Evolutionary conservation across 2,113 vertebrate species (phyloP).

Genomic region (human): GRCh38 chr14:22923001-22923500

Average conservation of each 20-base stretch:
- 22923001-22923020: background rate
- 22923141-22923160: conserved; percentile 93
- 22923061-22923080: conserved; percentile 93
- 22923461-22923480: conserved; percentile 20
- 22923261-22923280: background rate
- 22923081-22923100: conserved; percentile 95
- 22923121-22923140: conserved; percentile 93
- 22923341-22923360: background rate
- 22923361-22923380: background rate
- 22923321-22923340: background rate
- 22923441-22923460: background rate
- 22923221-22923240: conserved; percentile 1
- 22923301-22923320: background rate
- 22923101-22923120: conserved; percentile 95
- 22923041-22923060: conserved; percentile 84
- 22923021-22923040: background rate
- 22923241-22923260: background rate
- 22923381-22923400: conserved; percentile 42
- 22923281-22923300: background rate
- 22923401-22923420: background rate
- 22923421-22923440: background rate
- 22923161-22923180: conserved; percentile 73
- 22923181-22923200: conserved; percentile 7
- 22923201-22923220: background rate
- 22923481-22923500: background rate